Conservation (phyloP, 2,888 invertebrate genomes). For the Pristionchus mayeri region DNA sequence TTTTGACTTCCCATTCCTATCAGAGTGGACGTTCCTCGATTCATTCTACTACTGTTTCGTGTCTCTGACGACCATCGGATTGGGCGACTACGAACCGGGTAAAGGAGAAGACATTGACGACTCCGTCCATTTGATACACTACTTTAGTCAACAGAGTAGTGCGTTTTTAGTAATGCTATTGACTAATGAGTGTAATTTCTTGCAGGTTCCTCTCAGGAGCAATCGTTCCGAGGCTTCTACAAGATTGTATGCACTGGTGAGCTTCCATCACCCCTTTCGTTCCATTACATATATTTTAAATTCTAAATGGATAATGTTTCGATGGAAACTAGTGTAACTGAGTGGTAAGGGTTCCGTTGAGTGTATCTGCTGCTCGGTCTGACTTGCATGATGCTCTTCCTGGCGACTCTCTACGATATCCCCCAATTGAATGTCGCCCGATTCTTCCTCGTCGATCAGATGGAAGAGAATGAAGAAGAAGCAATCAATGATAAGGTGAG, state of each 20-base stretch:
- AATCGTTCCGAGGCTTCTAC: conserved; percentile 86
- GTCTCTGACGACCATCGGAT: conserved; percentile 89
- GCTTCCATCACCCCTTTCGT: no score
- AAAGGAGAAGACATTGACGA: background rate
- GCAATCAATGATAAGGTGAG: conserved; percentile 3
- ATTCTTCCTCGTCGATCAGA: conserved; percentile 58
- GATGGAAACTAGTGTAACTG: background rate
- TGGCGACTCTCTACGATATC: conserved; percentile 90
- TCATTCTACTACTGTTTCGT: conserved; percentile 93
- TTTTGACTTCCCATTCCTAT: no score
- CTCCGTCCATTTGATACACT: no score
- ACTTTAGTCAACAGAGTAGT: no score
- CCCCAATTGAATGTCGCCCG: conserved; percentile 88
- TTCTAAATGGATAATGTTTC: background rate
- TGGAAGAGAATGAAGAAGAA: conserved; percentile 27
- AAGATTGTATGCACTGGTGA: conserved; percentile 87
- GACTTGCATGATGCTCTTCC: conserved; percentile 87
- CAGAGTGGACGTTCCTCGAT: conserved; percentile 83
- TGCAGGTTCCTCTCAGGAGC: conserved; percentile 83
- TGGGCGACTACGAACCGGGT: conserved; percentile 90
- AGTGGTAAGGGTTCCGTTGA: no score
- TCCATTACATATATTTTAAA: no score
- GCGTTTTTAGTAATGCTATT: no score
- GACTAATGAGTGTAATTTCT: no score
- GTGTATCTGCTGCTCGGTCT: conserved; percentile 87